Base-by-base conservation (phyloP, 2,888 invertebrate species). In the Abscondita cerata region DNA sequence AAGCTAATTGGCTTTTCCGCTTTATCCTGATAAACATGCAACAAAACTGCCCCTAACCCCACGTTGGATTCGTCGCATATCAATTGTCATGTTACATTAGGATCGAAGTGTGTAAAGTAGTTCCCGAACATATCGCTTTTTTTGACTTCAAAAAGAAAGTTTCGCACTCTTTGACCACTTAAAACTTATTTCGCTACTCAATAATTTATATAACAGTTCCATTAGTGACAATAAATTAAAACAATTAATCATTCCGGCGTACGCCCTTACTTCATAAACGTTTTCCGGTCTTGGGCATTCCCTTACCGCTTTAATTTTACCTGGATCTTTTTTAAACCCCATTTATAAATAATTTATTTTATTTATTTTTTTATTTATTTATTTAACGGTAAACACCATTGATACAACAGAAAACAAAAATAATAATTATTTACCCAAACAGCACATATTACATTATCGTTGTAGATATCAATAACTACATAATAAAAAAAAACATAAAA, bases 341-440 rank as follows among this genome's bases (percentile, higher is more conserved):
- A 16, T 58, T 66, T 65, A 12, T 62, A 54, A 50, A 72, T 71
- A 8, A 66, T 62, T 47, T 57, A 59, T 1, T 72, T 72, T 11
- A 77, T 61, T 62, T 74, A 76, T 11, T 68, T 60, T n/a, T n/a
- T n/a, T n/a, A n/a, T n/a, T n/a, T n/a, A n/a, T n/a, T n/a, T n/a
- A n/a, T n/a, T n/a, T n/a, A n/a, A n/a, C n/a, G n/a, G n/a, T n/a
- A n/a, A n/a, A n/a, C n/a, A n/a, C n/a, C n/a, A n/a, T n/a, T n/a
- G n/a, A n/a, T n/a, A n/a, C n/a, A n/a, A n/a, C n/a, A n/a, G n/a
- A n/a, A n/a, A n/a, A n/a, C n/a, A n/a, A n/a, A n/a, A n/a, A n/a
- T n/a, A n/a, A n/a, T n/a, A n/a, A n/a, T n/a, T n/a, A n/a, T n/a
- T n/a, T n/a, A n/a, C n/a, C n/a, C n/a, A n/a, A n/a, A n/a, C n/a